These are phyloP conservation scores for Trinorchestia longiramus DNA, from an alignment of 1,140 invertebrate genomes.

Conservation along the genomic window DNA sequence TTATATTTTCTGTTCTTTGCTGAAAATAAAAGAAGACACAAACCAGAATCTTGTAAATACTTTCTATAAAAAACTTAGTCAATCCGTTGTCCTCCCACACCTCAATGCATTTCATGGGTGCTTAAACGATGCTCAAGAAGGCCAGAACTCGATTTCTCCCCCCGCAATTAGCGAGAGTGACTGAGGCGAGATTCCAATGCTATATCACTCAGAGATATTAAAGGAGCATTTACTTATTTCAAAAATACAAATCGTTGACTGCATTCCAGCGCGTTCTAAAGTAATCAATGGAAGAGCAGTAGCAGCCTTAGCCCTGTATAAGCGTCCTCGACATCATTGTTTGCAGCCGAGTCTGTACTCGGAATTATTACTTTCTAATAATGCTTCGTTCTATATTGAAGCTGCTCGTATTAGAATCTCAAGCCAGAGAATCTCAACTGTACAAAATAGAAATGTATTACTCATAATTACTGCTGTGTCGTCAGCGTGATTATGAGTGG, in stretches of 20 bases:
- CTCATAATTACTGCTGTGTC: background rate
- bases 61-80: no score
- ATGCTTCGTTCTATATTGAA: background rate
- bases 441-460: background rate
- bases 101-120: background rate
- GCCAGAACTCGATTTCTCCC: background rate
- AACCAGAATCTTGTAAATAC: no score
- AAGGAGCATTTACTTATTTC: background rate
- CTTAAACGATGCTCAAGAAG: background rate
- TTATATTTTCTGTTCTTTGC: no score
- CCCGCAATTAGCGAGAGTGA: background rate
- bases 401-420: background rate
- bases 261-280: background rate
- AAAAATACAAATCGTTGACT: slow-evolving; percentile 2
- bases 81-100: background rate
- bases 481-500: no score
- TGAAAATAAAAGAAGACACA: no score
- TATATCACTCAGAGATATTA: background rate
- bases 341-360: background rate
- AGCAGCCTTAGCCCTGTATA: background rate
- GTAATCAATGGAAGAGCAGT: background rate
- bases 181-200: background rate
- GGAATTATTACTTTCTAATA: background rate
- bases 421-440: background rate
- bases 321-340: background rate